phyloP scores from a whole-genome alignment of 2,797 vertebrate species.

The Eidolon dupreanum region DNA sequence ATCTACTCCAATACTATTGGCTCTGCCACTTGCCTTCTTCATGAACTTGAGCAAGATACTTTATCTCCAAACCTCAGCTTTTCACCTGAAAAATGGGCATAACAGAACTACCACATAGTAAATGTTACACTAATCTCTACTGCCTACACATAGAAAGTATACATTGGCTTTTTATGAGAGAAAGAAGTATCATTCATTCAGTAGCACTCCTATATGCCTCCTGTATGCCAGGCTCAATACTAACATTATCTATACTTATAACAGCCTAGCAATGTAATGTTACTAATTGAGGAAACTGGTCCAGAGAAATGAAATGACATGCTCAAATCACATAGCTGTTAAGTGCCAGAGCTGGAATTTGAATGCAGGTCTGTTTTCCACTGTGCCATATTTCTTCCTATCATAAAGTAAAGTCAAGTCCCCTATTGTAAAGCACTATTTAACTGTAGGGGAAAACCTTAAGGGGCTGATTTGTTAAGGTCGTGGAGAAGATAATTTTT shows the following conservation, averaged over 20 bases:
- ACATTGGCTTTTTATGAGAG: not conserved
- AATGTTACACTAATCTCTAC: not conserved
- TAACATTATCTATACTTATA: not conserved
- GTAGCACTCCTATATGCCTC: not conserved
- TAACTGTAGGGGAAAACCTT: not conserved
- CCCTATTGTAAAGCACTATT: not conserved
- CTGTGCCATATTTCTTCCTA: not conserved
- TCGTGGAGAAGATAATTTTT: not conserved
- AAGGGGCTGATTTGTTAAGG: not conserved
- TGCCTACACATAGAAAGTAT: not conserved
- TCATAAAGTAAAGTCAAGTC: not conserved
- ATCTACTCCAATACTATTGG: not conserved
- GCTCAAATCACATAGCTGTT: not conserved
- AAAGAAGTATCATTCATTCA: not conserved
- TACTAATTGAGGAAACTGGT: not conserved
- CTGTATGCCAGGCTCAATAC: not conserved
- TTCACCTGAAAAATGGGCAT: not conserved
- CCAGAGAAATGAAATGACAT: not conserved
- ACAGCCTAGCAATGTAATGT: not conserved
- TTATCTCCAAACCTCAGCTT: not conserved
- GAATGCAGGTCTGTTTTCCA: not conserved
- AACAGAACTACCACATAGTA: not conserved
- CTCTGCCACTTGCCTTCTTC: not conserved
- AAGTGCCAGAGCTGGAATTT: not conserved
- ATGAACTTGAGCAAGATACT: not conserved